Percentiles rank a stretch among this genome's conserved stretches.
These are phyloP conservation scores for Heloderma charlesbogerti DNA, from an alignment of 2,113 vertebrate genomes.

Conservation along the genomic window DNA sequence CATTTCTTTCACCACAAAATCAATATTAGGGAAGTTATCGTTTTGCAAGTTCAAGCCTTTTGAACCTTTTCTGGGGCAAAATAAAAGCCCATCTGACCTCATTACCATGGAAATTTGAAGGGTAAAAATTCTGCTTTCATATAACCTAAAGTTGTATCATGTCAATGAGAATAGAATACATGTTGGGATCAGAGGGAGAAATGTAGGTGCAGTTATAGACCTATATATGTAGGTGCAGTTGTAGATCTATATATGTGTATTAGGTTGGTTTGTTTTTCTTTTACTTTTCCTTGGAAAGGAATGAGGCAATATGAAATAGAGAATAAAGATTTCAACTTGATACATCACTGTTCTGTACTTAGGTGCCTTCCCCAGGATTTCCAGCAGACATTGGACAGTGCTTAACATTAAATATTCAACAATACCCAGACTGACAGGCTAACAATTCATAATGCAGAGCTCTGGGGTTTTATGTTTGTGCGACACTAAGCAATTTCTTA, in stretches of 20 bases:
- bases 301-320: not conserved
- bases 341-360: not conserved
- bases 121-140: not conserved
- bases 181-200: not conserved
- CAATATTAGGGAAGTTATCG: constrained; percentile 7
- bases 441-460: constrained; percentile 5
- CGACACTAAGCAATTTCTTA: constrained; percentile 15
- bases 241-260: not conserved
- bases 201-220: not conserved
- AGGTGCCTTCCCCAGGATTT: not conserved
- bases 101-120: not conserved
- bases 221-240: not conserved
- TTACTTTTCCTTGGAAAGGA: not conserved
- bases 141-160: constrained; percentile 4
- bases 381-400: not conserved
- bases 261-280: not conserved
- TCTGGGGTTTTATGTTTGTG: constrained; percentile 20
- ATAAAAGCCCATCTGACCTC: not conserved
- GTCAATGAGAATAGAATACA: not conserved
- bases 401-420: constrained; percentile 26
- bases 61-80: not conserved
- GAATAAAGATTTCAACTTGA: not conserved
- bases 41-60: not conserved
- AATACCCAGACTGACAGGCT: constrained; percentile 12
- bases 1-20: not conserved